phyloP scores from a whole-genome alignment of 2,888 invertebrate species.

The Trissoscelio sp. region DNA sequence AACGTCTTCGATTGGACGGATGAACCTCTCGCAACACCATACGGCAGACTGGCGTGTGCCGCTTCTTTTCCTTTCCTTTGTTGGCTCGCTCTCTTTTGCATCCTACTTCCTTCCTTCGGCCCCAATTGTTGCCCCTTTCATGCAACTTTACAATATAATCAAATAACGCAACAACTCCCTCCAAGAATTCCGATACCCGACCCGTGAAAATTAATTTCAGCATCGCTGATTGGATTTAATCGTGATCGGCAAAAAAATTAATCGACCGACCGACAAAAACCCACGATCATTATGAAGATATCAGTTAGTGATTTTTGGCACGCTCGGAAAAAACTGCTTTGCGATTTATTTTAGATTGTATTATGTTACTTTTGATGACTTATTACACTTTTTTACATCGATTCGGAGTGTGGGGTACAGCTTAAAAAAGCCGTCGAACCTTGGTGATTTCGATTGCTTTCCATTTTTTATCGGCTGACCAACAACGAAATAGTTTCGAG shows the following conservation, averaged over 20 bases:
- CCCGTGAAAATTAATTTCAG: conserved; percentile 56
- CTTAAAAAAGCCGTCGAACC: conserved; percentile 9
- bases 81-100: conserved; percentile 58
- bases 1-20: conserved; percentile 64
- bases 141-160: conserved; percentile 50
- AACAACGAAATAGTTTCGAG: conserved; percentile 33
- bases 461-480: conserved; percentile 39
- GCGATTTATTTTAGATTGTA: conserved; percentile 33
- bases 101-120: conserved; percentile 65
- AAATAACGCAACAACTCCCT: conserved; percentile 38
- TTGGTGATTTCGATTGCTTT: conserved; percentile 34
- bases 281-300: conserved; percentile 46
- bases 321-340: conserved; percentile 46
- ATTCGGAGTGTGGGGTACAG: neutral
- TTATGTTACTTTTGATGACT: conserved; percentile 53
- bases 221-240: conserved; percentile 57
- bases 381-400: conserved; percentile 39
- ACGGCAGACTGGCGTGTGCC: conserved; percentile 68
- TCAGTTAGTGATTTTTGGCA: conserved; percentile 62
- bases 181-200: conserved; percentile 50
- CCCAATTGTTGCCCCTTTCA: conserved; percentile 53
- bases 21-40: conserved; percentile 63
- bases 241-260: conserved; percentile 54
- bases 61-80: conserved; percentile 64
- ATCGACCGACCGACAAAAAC: conserved; percentile 31